Conservation (phyloP, 2,797 vertebrate genomes). For the Cercopithecus mitis region DNA sequence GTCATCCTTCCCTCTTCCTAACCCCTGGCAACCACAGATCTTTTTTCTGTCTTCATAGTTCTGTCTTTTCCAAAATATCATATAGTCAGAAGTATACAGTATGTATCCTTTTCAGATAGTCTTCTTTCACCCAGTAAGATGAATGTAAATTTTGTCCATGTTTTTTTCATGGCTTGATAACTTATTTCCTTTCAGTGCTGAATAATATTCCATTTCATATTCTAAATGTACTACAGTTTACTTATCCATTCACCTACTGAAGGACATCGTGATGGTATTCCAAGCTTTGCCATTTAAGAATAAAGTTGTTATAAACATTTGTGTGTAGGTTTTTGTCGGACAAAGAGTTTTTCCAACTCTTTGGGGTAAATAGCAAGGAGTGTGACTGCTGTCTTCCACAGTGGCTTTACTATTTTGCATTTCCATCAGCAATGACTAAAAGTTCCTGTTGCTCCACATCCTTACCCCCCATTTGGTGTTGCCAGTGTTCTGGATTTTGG, state of each 20-base stretch:
- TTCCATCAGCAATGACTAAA: not conserved
- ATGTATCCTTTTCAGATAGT: not conserved
- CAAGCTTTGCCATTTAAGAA: not conserved
- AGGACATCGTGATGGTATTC: not conserved
- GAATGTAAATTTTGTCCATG: not conserved
- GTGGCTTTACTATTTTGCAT: not conserved
- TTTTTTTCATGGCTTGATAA: not conserved
- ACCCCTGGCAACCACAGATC: not conserved
- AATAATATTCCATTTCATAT: not conserved
- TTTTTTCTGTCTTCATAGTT: not conserved
- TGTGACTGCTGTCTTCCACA: not conserved
- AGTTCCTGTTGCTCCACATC: not conserved
- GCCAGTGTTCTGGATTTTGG: not conserved
- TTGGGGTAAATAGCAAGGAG: not conserved
- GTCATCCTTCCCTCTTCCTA: not conserved
- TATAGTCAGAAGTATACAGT: not conserved
- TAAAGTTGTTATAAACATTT: not conserved
- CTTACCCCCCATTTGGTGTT: not conserved
- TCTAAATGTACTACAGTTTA: not conserved
- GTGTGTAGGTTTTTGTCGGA: not conserved
- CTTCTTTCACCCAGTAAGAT: not conserved
- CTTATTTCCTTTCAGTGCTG: not conserved
- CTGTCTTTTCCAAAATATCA: not conserved
- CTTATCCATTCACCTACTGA: not conserved
- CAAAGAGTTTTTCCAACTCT: not conserved